These are phyloP conservation scores for Sylvia borin DNA, from an alignment of 2,797 vertebrate genomes.

Conservation along the genomic window DNA sequence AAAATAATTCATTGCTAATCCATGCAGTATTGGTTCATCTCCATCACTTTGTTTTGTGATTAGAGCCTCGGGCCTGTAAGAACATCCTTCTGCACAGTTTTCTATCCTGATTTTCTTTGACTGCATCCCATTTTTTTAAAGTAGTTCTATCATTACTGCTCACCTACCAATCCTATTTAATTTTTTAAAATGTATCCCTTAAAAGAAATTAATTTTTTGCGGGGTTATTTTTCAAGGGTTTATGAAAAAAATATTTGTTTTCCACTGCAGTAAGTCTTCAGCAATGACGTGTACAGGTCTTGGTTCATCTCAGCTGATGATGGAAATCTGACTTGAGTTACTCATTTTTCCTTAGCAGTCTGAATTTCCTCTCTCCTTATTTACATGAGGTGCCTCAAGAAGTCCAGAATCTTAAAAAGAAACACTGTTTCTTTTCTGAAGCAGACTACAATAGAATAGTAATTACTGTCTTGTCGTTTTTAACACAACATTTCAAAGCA, in stretches of 20 bases:
- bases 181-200: constrained; percentile 61
- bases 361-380: constrained; percentile 27
- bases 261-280: constrained; percentile 34
- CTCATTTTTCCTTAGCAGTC: constrained; percentile 47
- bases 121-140: constrained; percentile 71
- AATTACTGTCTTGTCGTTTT: constrained; percentile 24
- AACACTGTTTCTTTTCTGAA: constrained; percentile 1
- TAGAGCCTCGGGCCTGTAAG: constrained; percentile 73
- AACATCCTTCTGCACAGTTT: constrained; percentile 62
- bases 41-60: constrained; percentile 76
- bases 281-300: background rate
- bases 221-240: constrained; percentile 64
- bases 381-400: constrained; percentile 40
- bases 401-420: constrained; percentile 42
- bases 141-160: constrained; percentile 51
- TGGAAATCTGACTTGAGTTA: constrained; percentile 54
- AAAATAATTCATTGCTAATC: constrained; percentile 82
- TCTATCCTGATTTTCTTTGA: constrained; percentile 66
- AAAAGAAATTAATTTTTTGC: constrained; percentile 68
- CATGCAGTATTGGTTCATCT: constrained; percentile 79
- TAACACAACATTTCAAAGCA: background rate
- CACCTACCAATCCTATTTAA: constrained; percentile 6
- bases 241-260: constrained; percentile 64
- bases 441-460: background rate
- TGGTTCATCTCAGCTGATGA: constrained; percentile 41